These are phyloP conservation scores for Rhizoglyphus robini DNA, from an alignment of 1,140 invertebrate genomes.

Conservation along the genomic window DNA sequence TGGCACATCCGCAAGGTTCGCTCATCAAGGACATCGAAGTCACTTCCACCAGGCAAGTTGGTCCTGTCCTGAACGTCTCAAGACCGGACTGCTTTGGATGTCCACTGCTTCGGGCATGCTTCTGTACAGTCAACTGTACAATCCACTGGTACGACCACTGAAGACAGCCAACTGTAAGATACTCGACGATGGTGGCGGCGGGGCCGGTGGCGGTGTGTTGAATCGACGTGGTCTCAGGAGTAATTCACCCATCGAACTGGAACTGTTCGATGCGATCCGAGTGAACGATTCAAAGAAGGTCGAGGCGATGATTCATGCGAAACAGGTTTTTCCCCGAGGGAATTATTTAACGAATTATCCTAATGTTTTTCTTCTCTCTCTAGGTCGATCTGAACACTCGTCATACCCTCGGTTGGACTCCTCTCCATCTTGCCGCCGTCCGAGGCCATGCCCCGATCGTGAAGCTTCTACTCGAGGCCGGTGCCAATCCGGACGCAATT, in stretches of 20 bases:
- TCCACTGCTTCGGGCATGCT: not conserved
- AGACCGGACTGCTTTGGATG: too few relatives aligned
- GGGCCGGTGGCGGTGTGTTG: not conserved
- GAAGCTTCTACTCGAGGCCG: conserved; percentile 50
- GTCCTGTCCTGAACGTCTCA: too few relatives aligned
- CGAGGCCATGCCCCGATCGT: conserved; percentile 54
- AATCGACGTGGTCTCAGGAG: not conserved
- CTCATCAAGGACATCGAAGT: too few relatives aligned
- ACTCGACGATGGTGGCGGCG: not conserved
- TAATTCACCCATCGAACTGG: not conserved
- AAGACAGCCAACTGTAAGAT: not conserved
- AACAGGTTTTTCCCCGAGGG: not conserved
- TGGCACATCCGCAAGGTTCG: too few relatives aligned
- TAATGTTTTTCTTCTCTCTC: not conserved
- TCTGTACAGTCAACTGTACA: not conserved
- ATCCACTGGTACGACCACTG: not conserved
- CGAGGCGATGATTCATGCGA: not conserved
- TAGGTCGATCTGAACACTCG: not conserved
- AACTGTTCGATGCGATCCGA: conserved; percentile 12
- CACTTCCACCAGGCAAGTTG: too few relatives aligned
- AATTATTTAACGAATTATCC: not conserved
- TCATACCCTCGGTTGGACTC: conserved; percentile 67
- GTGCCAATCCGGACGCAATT: conserved; percentile 60
- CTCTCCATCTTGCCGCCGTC: conserved; percentile 66
- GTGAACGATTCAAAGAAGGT: not conserved